phyloP scores from a whole-genome alignment of 1,140 invertebrate species.

The Mya arenaria region DNA sequence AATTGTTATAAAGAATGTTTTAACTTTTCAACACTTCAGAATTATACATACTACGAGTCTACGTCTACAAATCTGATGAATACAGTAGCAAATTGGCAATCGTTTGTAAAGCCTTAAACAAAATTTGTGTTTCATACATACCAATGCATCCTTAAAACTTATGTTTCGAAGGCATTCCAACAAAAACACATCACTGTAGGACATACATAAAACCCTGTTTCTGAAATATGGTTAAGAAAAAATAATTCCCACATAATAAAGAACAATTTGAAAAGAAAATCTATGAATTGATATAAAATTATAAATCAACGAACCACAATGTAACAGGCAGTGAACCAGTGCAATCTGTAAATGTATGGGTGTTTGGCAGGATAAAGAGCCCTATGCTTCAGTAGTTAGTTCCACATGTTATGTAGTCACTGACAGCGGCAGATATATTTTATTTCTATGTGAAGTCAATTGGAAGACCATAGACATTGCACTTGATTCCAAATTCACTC shows the following conservation, averaged over 20 bases:
- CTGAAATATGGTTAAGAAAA: constrained; percentile 34
- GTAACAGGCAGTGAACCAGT: neutral
- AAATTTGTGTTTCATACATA: constrained; percentile 16
- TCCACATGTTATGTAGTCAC: too few relatives aligned
- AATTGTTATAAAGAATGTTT: neutral
- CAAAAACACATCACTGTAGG: constrained; percentile 53
- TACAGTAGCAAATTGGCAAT: neutral
- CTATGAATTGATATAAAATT: neutral
- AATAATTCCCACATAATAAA: neutral
- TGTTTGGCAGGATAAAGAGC: neutral
- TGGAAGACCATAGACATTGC: too few relatives aligned
- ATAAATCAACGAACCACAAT: neutral
- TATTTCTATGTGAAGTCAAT: too few relatives aligned
- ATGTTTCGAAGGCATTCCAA: constrained; percentile 42
- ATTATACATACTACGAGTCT: neutral
- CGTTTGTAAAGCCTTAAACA: neutral
- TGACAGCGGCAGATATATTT: too few relatives aligned
- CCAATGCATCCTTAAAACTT: constrained; percentile 45
- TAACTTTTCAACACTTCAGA: neutral
- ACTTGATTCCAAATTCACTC: too few relatives aligned
- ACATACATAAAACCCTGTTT: constrained; percentile 31
- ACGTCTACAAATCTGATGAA: neutral
- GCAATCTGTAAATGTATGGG: neutral
- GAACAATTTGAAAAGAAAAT: neutral
- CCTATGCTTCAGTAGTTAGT: too few relatives aligned